Base-by-base conservation (phyloP, 64 coral and sea anemone genomes). In the Actinia equina region DNA sequence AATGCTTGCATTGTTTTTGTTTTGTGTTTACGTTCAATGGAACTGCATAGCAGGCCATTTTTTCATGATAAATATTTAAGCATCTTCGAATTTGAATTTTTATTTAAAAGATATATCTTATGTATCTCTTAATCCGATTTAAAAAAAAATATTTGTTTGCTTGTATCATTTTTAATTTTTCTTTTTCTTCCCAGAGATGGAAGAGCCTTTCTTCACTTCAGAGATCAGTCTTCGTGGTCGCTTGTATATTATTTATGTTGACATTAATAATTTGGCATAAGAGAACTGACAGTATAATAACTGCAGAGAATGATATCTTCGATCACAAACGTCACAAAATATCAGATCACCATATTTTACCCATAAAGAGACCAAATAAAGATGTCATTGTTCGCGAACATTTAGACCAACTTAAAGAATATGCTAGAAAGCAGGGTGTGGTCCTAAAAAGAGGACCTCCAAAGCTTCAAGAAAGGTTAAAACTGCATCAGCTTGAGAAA, bases 121-220 rank as follows among this genome's bases (percentile, higher is more conserved):
- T 16, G 11, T 57, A 14, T 57, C 11, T 57, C 13, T 57, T 57
- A 57, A 54, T 54, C 12, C 2, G 52, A 0, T 25, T 71, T n/a
- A n/a, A n/a, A n/a, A n/a, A n/a, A n/a, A n/a, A n/a, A 71, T 71
- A 3, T n/a, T 71, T 71, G 19, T 71, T 30, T 27, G 7, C 7
- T 26, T 25, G 8, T 26, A 71, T 5, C 0, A 30, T 74, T 27
- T 30, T 74, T 69, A 69, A 14, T 74, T 86, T 51, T 82, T 49
- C 22, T 59, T 87, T 41, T 74, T 92, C 83, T 41, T 74, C 92
- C 80, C 71, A 95, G 94, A 95, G 79, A 82, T 95, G 94, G 94
- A 89, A 92, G 89, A 71, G 90, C 20, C 81, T 95, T 52, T 95
- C 94, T 17, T 95, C 94, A 53, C 88, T 95, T 86, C 94, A 95